phyloP scores from a whole-genome alignment of 2,888 invertebrate species.

The Deroplatys truncata region DNA sequence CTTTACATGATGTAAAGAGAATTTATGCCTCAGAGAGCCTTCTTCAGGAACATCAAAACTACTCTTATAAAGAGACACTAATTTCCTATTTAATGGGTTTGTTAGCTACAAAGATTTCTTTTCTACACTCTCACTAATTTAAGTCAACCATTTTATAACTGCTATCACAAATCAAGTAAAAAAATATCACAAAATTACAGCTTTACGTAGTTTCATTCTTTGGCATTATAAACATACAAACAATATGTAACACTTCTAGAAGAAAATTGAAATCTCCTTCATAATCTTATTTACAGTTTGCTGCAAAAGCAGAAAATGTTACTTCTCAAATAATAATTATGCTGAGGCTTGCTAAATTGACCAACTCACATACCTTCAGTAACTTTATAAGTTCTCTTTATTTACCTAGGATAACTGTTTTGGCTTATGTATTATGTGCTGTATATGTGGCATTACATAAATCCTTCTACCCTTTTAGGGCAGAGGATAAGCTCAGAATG shows the following conservation, averaged over 20 bases:
- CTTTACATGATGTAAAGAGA: neutral
- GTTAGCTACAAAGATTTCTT: neutral
- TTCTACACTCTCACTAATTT: neutral
- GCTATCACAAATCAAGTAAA: neutral
- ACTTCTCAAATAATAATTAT: neutral
- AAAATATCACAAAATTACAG: constrained; percentile 9
- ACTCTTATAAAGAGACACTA: neutral
- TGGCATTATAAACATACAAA: neutral
- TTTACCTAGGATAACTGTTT: no score
- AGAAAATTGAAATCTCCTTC: neutral
- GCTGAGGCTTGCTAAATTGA: neutral
- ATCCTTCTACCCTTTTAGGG: no score
- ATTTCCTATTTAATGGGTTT: neutral
- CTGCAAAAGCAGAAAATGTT: neutral
- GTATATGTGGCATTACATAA: no score
- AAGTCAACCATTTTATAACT: neutral
- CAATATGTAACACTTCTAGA: neutral
- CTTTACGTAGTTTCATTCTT: neutral
- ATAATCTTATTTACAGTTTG: neutral
- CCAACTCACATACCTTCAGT: neutral
- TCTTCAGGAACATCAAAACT: neutral
- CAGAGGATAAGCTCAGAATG: no score
- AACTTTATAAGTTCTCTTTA: neutral
- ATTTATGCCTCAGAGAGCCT: neutral
- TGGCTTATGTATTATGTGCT: no score